Evolutionary conservation across 30 jellyfish, hydroid and myxozoan species (phyloP).

Genomic region (Clytia hemisphaerica): DNA sequence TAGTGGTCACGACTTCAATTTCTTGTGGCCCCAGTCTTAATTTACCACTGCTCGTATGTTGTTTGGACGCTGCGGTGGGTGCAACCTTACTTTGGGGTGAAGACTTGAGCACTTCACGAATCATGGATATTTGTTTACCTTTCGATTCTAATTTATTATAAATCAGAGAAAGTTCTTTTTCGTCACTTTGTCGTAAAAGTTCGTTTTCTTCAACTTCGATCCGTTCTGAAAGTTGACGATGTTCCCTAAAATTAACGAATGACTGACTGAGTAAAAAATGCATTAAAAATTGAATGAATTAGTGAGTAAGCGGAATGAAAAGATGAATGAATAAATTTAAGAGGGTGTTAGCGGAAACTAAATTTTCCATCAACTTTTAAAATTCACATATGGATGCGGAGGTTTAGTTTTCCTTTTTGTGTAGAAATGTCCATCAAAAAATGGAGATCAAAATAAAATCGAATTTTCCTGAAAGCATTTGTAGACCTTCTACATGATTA

Average conservation of each 20-base stretch:
- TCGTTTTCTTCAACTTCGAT: constrained; percentile 54
- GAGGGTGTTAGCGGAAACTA: too few relatives aligned
- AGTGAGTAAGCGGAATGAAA: too few relatives aligned
- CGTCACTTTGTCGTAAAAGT: constrained; percentile 40
- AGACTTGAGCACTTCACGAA: too few relatives aligned
- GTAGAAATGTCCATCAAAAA: too few relatives aligned
- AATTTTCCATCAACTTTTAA: too few relatives aligned
- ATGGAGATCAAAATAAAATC: too few relatives aligned
- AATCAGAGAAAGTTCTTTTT: constrained; percentile 62
- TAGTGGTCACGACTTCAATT: constrained; percentile 75
- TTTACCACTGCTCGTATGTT: constrained; percentile 9
- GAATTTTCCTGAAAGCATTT: too few relatives aligned
- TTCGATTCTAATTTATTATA: constrained; percentile 81
- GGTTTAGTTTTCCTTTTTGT: too few relatives aligned
- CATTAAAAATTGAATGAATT: too few relatives aligned
- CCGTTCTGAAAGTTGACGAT: constrained; percentile 63
- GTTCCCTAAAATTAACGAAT: constrained; percentile 45
- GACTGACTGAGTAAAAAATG: too few relatives aligned
- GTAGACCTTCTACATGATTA: too few relatives aligned
- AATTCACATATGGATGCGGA: too few relatives aligned
- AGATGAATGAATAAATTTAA: neutral
- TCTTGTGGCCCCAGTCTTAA: constrained; percentile 46
- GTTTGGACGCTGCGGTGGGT: neutral
- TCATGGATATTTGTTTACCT: constrained; percentile 74
- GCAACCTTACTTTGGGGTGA: neutral